These are phyloP conservation scores for Carollia perspicillata DNA, from an alignment of 2,113 vertebrate genomes.

Conservation along the genomic window DNA sequence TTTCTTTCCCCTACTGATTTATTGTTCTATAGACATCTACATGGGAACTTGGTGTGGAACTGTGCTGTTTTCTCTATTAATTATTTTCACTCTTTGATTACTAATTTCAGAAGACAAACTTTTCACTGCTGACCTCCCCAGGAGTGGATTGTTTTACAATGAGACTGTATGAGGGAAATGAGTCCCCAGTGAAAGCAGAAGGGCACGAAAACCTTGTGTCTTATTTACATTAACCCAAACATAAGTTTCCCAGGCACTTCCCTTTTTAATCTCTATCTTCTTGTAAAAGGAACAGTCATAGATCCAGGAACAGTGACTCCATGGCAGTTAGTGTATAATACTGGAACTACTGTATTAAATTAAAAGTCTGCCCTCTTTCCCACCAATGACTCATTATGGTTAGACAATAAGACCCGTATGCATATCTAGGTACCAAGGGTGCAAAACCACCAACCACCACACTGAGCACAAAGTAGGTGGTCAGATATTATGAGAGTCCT, in stretches of 20 bases:
- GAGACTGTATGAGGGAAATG: conserved; percentile 70
- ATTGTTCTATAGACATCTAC: conserved; percentile 74
- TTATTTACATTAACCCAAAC: conserved; percentile 74
- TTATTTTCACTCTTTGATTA: conserved; percentile 77
- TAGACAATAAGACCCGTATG: not conserved
- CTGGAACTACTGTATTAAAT: not conserved
- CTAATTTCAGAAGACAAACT: conserved; percentile 74
- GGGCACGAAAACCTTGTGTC: conserved; percentile 75
- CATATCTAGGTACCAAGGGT: not conserved
- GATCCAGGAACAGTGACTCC: not conserved
- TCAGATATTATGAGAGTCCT: not conserved
- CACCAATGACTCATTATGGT: not conserved
- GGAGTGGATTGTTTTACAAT: conserved; percentile 64
- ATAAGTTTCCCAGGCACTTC: conserved; percentile 51
- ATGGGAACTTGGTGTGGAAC: conserved; percentile 61
- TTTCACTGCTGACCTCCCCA: conserved; percentile 67
- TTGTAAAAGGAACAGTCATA: not conserved
- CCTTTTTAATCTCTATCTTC: conserved; percentile 54
- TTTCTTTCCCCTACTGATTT: conserved; percentile 76
- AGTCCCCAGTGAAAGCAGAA: conserved; percentile 74
- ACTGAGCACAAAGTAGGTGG: not conserved
- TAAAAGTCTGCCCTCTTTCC: not conserved
- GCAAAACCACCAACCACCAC: not conserved
- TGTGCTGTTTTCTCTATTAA: conserved; percentile 71
- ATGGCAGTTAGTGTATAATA: not conserved